Base-by-base conservation (phyloP, 2,113 vertebrate genomes). In the Cheilinus undulatus region DNA sequence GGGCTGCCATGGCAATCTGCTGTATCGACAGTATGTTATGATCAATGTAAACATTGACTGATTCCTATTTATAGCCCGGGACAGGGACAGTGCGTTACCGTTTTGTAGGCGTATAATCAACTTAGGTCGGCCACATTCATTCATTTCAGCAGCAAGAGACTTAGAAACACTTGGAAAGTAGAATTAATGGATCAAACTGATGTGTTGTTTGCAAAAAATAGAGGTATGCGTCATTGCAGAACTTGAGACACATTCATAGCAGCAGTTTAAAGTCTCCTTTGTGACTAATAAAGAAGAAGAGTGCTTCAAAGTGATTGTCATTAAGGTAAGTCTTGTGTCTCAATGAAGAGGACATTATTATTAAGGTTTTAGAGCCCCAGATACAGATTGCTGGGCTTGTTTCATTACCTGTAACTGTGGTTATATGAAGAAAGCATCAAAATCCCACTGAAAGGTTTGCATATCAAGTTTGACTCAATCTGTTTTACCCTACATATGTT, bases 31-130 rank as follows among this genome's bases (percentile, higher is more conserved):
- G 46, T 19, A 26, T 19, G 51, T 69, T 61, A 58, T 67, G 68
- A 80, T 90, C 78, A 79, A 76, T 83, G 64, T 73, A 71, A 84
- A 82, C 65, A 80, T 43, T 46, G 65, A 82, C 45, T 20, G 63
- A 11, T 43, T 13, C 22, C 72, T 83, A 83, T 89, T 84, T 72
- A 52, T 57, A 80, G 52, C 23, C 27, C 8, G 23, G 58, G 0
- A 52, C 14, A 45, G 46, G 45, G 19, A 71, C 40, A 49, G 30
- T 7, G 32, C 45, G 66, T 58, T 52, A 52, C 42, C 24, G 52
- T 22, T 74, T 61, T 12, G 11, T 68, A 38, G 7, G 56, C 24
- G 43, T 61, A 48, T 20, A 14, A 66, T 40, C 12, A 69, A 50
- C 58, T 17, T 23, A n/a, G 61, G 34, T 42, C 51, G 50, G 20